These are phyloP conservation scores for Alexandromys fortis DNA, from an alignment of 2,113 vertebrate species.

Conservation along the genomic window DNA sequence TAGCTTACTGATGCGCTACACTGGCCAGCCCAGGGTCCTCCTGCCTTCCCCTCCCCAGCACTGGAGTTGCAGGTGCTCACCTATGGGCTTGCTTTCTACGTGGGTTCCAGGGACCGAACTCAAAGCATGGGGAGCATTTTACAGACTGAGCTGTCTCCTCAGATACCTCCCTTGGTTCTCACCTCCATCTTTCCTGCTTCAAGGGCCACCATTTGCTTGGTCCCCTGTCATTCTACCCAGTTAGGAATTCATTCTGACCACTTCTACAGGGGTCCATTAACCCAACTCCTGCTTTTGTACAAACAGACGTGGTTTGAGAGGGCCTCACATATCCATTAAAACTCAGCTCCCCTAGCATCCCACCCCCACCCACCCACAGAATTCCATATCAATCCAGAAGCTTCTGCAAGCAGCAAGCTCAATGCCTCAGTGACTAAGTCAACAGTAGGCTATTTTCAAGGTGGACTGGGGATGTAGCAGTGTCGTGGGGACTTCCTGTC, in stretches of 20 bases:
- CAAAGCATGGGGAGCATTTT: not conserved
- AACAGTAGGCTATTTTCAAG: not conserved
- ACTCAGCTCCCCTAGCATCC: not conserved
- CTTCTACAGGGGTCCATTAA: not conserved
- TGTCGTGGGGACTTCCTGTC: not conserved
- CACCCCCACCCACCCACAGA: not conserved
- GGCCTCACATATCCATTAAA: not conserved
- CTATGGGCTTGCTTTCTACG: not conserved
- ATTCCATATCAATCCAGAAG: accelerated
- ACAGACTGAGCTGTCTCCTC: not conserved
- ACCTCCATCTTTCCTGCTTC: not conserved
- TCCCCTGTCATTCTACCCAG: not conserved
- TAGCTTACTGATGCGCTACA: too few relatives aligned
- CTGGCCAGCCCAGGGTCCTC: not conserved
- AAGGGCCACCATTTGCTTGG: not conserved
- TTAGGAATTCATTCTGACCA: not conserved
- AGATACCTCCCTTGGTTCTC: not conserved
- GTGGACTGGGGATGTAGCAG: not conserved
- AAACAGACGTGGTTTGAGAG: not conserved
- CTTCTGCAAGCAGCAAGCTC: not conserved
- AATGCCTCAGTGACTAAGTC: not conserved
- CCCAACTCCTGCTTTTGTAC: not conserved
- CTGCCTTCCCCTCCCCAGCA: too few relatives aligned
- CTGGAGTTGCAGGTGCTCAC: not conserved
- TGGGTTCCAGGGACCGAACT: too few relatives aligned